These are phyloP conservation scores for Ancistrus triradiatus DNA, from an alignment of 2,113 vertebrate genomes.

Conservation along the genomic window DNA sequence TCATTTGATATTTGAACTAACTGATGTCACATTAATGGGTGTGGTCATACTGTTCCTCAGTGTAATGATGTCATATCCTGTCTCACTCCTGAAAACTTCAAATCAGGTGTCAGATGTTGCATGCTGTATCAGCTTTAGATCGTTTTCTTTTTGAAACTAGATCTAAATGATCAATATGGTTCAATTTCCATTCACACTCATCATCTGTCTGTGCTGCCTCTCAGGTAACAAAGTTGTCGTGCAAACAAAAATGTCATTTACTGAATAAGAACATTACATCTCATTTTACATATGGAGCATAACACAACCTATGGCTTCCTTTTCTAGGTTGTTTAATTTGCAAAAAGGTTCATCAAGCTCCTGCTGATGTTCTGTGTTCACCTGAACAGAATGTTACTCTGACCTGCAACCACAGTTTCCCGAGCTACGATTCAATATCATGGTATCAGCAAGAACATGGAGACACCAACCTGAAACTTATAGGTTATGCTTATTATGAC, in stretches of 20 bases:
- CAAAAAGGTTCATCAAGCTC: slow-evolving; percentile 29
- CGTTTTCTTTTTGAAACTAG: background rate
- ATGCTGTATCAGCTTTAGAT: no score
- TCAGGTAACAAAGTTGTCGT: slow-evolving; percentile 13
- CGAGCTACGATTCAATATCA: slow-evolving; percentile 30
- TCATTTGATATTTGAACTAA: no score
- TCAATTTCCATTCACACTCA: background rate
- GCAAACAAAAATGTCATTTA: background rate
- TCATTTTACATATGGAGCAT: no score
- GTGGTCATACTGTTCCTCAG: background rate
- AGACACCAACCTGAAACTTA: slow-evolving; percentile 34
- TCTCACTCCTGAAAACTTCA: no score
- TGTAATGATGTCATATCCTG: background rate
- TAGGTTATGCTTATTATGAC: background rate
- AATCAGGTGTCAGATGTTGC: no score
- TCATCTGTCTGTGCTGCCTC: slow-evolving; percentile 2
- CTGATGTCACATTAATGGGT: background rate
- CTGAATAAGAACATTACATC: background rate
- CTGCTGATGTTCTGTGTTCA: slow-evolving; percentile 25
- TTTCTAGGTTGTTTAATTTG: slow-evolving; percentile 17
- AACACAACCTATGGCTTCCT: background rate
- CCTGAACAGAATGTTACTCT: slow-evolving; percentile 3
- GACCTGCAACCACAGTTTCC: slow-evolving; percentile 31
- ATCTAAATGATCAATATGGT: background rate
- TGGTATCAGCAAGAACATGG: slow-evolving; percentile 32